These are phyloP conservation scores for Hofmannophila pseudospretella DNA, from an alignment of 2,888 invertebrate species.

Conservation along the genomic window DNA sequence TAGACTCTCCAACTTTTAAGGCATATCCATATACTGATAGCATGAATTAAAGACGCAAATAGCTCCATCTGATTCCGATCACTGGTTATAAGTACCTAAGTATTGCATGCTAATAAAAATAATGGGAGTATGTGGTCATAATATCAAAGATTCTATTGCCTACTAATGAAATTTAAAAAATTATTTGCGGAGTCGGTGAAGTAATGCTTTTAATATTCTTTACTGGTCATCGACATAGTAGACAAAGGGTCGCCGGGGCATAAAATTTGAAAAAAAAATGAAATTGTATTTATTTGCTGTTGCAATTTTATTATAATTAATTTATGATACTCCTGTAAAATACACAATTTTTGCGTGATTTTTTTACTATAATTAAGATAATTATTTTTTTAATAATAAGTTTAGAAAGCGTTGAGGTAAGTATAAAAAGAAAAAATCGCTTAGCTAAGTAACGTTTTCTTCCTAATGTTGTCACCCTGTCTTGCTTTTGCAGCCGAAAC, in stretches of 20 bases:
- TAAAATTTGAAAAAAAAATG: not conserved
- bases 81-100: constrained; percentile 16
- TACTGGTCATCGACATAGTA: constrained; percentile 22
- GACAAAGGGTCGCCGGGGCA: constrained; percentile 2
- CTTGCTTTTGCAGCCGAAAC: constrained; percentile 46
- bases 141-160: constrained; percentile 63
- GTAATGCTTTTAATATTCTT: constrained; percentile 47
- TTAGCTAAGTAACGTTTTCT: constrained; percentile 32
- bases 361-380: constrained; percentile 5
- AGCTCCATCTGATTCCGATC: too few relatives aligned
- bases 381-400: constrained; percentile 8
- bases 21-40: too few relatives aligned
- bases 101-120: constrained; percentile 63
- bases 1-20: constrained; percentile 15
- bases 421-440: constrained; percentile 28
- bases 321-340: constrained; percentile 16
- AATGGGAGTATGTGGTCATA: constrained; percentile 78
- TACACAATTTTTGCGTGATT: constrained; percentile 23
- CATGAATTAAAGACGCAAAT: too few relatives aligned
- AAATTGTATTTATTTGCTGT: constrained; percentile 1
- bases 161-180: constrained; percentile 38
- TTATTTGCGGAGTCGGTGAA: constrained; percentile 30
- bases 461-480: constrained; percentile 51
- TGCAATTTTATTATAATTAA: not conserved
- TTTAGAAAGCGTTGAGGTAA: constrained; percentile 31